Evolutionary conservation across 2,113 vertebrate species (phyloP).

Genomic region (Meriones unguiculatus): DNA sequence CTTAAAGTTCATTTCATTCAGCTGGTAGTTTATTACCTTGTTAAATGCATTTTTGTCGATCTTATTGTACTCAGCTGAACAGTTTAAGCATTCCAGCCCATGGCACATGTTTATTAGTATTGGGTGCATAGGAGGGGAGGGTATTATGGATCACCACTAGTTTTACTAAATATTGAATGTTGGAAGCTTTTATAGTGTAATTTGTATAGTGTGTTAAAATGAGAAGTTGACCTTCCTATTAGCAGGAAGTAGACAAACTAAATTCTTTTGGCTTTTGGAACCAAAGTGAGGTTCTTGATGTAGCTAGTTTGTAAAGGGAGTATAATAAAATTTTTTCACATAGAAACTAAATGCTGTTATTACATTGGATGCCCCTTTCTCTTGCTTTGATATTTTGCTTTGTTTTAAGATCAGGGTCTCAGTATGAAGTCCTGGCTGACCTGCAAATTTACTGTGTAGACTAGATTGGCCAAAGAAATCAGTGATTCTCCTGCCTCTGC

Average conservation of each 20-base stretch:
- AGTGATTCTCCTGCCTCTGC: not conserved
- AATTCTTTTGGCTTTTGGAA: not conserved
- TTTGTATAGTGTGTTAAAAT: slow-evolving; percentile 35
- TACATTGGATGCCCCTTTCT: not conserved
- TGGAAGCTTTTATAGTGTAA: slow-evolving; percentile 30
- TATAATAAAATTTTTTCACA: too few species aligned
- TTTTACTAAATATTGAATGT: slow-evolving; percentile 54
- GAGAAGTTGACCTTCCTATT: slow-evolving; percentile 42
- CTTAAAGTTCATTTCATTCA: slow-evolving; percentile 38
- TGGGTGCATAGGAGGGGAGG: not conserved
- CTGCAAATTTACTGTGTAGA: not conserved
- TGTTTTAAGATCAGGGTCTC: not conserved
- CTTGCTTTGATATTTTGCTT: not conserved
- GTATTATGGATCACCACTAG: slow-evolving; percentile 12
- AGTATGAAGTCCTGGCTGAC: not conserved
- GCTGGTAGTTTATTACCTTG: slow-evolving; percentile 50
- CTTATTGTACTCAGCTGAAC: slow-evolving; percentile 23
- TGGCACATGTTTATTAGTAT: slow-evolving; percentile 45
- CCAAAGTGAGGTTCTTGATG: slow-evolving; percentile 50
- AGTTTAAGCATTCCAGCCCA: slow-evolving; percentile 5
- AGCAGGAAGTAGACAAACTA: slow-evolving; percentile 1
- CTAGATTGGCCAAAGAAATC: not conserved
- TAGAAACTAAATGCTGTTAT: slow-evolving; percentile 20
- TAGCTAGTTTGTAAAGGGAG: not conserved
- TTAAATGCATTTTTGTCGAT: slow-evolving; percentile 41